phyloP scores from a whole-genome alignment of 2,113 vertebrate genomes.

The Arothron firmamentum region DNA sequence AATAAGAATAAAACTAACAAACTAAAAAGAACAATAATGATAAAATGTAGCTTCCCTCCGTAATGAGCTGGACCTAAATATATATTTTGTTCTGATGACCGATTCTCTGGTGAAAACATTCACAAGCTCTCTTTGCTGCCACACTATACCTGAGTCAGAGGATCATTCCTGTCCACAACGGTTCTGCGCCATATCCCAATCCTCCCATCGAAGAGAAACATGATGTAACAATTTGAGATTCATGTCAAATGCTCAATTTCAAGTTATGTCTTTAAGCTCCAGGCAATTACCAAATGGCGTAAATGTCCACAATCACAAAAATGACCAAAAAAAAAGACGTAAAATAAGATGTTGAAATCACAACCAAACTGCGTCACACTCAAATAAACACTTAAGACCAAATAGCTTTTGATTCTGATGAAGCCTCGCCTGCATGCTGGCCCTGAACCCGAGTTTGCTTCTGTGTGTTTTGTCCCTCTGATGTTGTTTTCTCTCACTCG shows the following conservation, averaged over 20 bases:
- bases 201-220: slow-evolving; percentile 80
- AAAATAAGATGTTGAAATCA: slow-evolving; percentile 39
- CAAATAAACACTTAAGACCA: slow-evolving; percentile 98
- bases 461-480: slow-evolving; percentile 51
- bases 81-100: slow-evolving; percentile 74
- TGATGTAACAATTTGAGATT: slow-evolving; percentile 85
- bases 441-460: slow-evolving; percentile 82
- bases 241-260: slow-evolving; percentile 84
- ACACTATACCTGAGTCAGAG: slow-evolving; percentile 99
- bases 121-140: slow-evolving; percentile 99
- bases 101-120: slow-evolving; percentile 97
- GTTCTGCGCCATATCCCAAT: slow-evolving; percentile 91
- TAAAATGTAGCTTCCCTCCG: slow-evolving; percentile 69
- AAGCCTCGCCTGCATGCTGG: slow-evolving; percentile 97
- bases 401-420: slow-evolving; percentile 90
- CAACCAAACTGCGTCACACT: slow-evolving; percentile 92
- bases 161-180: slow-evolving; percentile 92
- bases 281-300: slow-evolving; percentile 86
- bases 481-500: slow-evolving; percentile 47
- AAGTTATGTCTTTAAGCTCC: slow-evolving; percentile 88
- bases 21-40: slow-evolving; percentile 53
- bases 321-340: slow-evolving; percentile 56
- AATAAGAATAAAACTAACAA: slow-evolving; percentile 62
- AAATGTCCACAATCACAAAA: slow-evolving; percentile 75
- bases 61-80: slow-evolving; percentile 78